Evolutionary conservation across 1,140 invertebrate genomes (phyloP), one percentile per base, ranked within the genome.

Genomic region (Drosophila mayri): DNA sequence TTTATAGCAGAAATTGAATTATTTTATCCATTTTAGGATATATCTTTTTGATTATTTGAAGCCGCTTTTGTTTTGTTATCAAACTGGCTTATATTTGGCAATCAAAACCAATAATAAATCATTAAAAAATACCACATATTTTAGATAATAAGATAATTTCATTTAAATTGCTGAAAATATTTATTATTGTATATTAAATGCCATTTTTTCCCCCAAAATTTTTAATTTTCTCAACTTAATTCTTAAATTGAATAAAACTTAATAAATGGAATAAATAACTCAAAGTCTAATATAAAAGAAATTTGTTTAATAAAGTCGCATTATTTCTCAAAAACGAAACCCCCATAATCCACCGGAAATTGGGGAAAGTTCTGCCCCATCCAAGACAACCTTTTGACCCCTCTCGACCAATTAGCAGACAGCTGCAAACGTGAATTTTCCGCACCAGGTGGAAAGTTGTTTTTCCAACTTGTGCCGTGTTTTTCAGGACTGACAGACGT

Each of bases 401-500:
- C 16, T 40, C 38, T 30, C 20, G 12, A 44, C 62, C 66, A 70
- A 70, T 70, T 71, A 71, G 68, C 66, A 72, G 43, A 68, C 37
- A 70, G 35, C 66, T 59, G 28, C 40, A 59, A 72, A 49, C 20
- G 52, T 55, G 37, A 41, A 60, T 71, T 49, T 71, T 57, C 44
- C 28, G 44, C 68, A 71, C 50, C 66, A 71, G 66, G 66, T 70
- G 68, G 66, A 72, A 72, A 44, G 35, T 55, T 55, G 35, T 55
- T 49, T 32, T 44, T 22, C 35, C 25, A 47, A 40, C 28, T 37
- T 71, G 25, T 30, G 18, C 28, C 50, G 20, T 72, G 43, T 58
- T 59, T 67, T 63, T 52, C 32, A 35, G 16, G 35, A 58, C 64
- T 63, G 44, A 61, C 65, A 64, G 30, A 54, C 76, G 77, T 84